A percentile compares a stretch with the other conserved stretches of the same genome.
These are phyloP conservation scores for Bombus confusus DNA, from an alignment of 1,140 invertebrate species.

Conservation along the genomic window DNA sequence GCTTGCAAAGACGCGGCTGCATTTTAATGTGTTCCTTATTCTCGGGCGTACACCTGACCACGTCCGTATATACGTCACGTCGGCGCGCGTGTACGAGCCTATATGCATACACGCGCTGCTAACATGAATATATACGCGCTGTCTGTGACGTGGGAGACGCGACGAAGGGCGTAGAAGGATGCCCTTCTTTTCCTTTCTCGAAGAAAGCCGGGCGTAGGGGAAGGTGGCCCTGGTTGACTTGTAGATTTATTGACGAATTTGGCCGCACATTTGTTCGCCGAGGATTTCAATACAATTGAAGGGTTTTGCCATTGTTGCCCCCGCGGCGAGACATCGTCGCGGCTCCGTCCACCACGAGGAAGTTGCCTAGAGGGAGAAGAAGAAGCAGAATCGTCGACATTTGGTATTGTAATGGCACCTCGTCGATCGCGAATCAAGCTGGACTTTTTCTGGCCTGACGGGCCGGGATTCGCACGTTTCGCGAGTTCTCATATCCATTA, in stretches of 20 bases:
- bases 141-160: constrained; percentile 3
- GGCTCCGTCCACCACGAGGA: constrained; percentile 18
- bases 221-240: constrained; percentile 68
- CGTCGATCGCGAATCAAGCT: constrained; percentile 51
- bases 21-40: constrained; percentile 64
- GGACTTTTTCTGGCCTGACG: neutral
- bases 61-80: constrained; percentile 25
- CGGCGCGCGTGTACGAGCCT: neutral
- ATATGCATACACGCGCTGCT: constrained; percentile 1
- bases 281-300: constrained; percentile 79
- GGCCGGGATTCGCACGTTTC: constrained; percentile 46
- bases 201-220: neutral
- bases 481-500: constrained; percentile 35
- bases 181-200: neutral
- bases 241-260: constrained; percentile 79
- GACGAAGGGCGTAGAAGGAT: constrained; percentile 12
- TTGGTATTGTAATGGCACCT: constrained; percentile 75
- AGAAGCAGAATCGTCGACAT: constrained; percentile 42
- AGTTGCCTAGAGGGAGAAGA: neutral
- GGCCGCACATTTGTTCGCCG: constrained; percentile 74
- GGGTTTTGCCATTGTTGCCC: constrained; percentile 68
- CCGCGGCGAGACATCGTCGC: constrained; percentile 51
- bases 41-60: constrained; percentile 8
- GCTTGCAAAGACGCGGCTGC: constrained; percentile 41
- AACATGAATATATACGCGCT: constrained; percentile 18